Conservation (phyloP, 2,888 invertebrate genomes). For the Tenthredo livida region DNA sequence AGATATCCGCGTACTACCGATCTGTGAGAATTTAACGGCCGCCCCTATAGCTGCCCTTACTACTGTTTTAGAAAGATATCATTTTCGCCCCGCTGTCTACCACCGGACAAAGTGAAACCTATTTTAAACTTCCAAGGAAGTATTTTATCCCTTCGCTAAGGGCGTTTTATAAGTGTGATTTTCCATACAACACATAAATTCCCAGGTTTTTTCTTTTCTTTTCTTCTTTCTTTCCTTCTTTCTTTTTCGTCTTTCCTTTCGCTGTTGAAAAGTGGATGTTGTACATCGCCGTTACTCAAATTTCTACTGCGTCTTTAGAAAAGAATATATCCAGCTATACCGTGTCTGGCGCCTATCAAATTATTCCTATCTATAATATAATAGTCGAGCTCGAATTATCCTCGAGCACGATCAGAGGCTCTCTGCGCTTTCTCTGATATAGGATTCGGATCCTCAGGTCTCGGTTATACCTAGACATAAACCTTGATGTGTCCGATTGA, state of each 20-base stretch:
- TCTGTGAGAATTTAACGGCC: slow-evolving; percentile 25
- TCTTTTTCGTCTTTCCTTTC: neutral
- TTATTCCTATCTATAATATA: neutral
- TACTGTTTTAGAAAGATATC: slow-evolving; percentile 24
- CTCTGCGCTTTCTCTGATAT: neutral
- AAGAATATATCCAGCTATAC: neutral
- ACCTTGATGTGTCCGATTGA: neutral
- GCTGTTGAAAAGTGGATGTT: slow-evolving; percentile 9
- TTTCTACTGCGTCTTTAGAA: neutral
- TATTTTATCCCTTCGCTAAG: slow-evolving; percentile 10
- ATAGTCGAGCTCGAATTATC: neutral
- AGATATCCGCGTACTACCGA: neutral
- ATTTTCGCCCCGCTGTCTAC: neutral
- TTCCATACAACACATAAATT: neutral
- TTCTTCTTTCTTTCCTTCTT: neutral
- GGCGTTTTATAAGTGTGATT: neutral
- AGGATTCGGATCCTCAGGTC: neutral
- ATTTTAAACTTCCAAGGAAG: neutral
- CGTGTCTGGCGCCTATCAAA: neutral
- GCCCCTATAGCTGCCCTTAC: neutral
- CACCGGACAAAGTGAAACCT: slow-evolving; percentile 21
- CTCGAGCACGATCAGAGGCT: neutral
- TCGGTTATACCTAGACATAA: neutral
- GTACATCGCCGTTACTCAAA: slow-evolving; percentile 1
- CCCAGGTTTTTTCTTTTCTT: neutral